Conservation (phyloP, 2,113 vertebrate species). For the Campylomormyrus tamandua region DNA sequence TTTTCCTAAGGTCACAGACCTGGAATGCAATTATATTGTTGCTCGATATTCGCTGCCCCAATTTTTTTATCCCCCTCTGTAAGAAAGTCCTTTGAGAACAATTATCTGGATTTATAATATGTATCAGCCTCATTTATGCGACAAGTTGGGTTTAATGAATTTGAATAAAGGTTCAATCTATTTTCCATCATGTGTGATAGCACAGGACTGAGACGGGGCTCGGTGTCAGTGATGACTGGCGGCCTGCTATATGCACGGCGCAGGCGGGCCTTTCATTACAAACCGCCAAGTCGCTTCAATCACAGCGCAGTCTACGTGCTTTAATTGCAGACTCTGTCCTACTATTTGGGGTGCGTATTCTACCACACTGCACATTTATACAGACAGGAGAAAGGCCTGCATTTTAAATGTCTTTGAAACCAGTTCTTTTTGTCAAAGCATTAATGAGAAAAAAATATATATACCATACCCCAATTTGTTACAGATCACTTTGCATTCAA, state of each 20-base stretch:
- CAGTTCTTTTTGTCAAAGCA: neutral
- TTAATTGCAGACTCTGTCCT: neutral
- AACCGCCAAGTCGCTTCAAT: neutral
- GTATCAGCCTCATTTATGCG: conserved; percentile 13
- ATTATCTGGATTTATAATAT: conserved; percentile 6
- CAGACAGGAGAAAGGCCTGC: neutral
- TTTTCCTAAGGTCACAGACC: conserved; percentile 22
- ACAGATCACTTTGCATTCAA: neutral
- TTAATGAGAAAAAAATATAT: neutral
- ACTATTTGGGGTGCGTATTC: neutral
- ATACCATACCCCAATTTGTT: neutral
- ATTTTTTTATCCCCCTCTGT: neutral
- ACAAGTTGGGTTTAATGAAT: conserved; percentile 18
- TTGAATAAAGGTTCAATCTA: conserved; percentile 24
- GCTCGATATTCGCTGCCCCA: neutral
- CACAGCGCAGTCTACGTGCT: neutral
- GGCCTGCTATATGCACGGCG: neutral
- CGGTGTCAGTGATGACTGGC: neutral
- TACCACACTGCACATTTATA: neutral
- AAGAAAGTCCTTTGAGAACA: neutral
- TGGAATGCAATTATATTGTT: conserved; percentile 3
- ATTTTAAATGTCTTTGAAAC: neutral
- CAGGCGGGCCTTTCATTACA: neutral
- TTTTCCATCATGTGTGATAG: conserved; percentile 16
- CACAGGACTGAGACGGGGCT: neutral